These are phyloP conservation scores for Ailuropoda melanoleuca DNA, from an alignment of 2,113 vertebrate species.

Conservation along the genomic window DNA sequence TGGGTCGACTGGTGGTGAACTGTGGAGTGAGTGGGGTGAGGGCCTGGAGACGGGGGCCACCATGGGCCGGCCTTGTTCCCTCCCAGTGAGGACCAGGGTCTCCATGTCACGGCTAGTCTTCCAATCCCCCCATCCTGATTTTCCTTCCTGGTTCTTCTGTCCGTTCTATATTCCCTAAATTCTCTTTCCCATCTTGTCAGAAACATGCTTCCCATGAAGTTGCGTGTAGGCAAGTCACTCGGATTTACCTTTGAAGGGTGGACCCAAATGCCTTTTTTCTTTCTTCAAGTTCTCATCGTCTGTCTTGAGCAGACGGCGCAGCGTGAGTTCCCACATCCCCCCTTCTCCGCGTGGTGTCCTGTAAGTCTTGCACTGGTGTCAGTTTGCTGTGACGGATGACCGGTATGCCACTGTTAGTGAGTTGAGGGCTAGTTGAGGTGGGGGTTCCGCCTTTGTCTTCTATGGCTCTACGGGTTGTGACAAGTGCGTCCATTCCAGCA, in stretches of 20 bases:
- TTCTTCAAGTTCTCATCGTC: not conserved
- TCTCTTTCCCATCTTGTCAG: not conserved
- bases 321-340: not conserved
- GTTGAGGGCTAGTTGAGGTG: not conserved
- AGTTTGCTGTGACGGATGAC: fast-evolving
- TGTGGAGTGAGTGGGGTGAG: fast-evolving
- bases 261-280: not conserved
- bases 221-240: fast-evolving
- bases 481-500: fast-evolving
- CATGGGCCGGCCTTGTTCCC: not conserved
- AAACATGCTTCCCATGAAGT: not conserved
- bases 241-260: fast-evolving
- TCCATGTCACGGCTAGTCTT: not conserved
- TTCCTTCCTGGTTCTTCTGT: not conserved
- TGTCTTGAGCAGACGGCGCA: fast-evolving
- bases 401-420: fast-evolving
- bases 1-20: not conserved
- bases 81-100: too few relatives aligned
- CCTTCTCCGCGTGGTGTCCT: not conserved
- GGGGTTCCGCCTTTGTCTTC: not conserved
- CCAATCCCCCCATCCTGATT: fast-evolving
- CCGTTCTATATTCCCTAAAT: not conserved
- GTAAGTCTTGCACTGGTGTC: not conserved
- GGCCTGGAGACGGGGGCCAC: not conserved
- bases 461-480: not conserved